These are phyloP conservation scores for Manis pentadactyla DNA, from an alignment of 2,797 vertebrate genomes.

Conservation along the genomic window DNA sequence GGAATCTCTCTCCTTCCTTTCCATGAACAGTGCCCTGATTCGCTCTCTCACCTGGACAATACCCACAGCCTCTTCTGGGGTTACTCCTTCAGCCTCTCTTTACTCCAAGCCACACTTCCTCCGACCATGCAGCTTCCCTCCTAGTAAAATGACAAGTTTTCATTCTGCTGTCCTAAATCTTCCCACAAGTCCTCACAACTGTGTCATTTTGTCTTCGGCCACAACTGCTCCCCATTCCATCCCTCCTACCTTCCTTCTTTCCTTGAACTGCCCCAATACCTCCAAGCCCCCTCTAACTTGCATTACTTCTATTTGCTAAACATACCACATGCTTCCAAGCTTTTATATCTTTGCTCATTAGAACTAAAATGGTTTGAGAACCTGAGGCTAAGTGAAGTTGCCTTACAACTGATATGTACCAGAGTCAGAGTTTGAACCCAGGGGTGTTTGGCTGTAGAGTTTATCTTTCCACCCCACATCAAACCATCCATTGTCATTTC, in stretches of 20 bases:
- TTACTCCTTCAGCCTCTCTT: neutral
- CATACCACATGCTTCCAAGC: neutral
- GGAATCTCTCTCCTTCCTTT: neutral
- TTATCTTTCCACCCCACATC: neutral
- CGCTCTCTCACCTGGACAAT: neutral
- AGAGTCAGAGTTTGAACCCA: constrained; percentile 16
- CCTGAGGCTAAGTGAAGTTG: neutral
- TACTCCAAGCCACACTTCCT: neutral
- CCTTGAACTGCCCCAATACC: neutral
- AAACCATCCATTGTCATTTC: neutral
- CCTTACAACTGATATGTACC: neutral
- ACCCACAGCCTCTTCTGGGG: neutral
- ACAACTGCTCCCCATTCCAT: neutral
- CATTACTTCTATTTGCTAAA: neutral
- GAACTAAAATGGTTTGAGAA: neutral
- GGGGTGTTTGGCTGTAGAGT: neutral
- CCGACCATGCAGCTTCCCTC: neutral
- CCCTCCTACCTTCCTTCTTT: neutral
- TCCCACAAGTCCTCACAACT: neutral
- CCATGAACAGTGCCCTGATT: neutral
- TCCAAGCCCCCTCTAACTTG: neutral
- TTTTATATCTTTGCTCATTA: constrained; percentile 15
- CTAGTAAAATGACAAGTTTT: neutral
- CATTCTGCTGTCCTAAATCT: neutral
- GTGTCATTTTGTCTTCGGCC: neutral